These are phyloP conservation scores for Campylomormyrus numenius DNA, from an alignment of 2,113 vertebrate genomes.

Conservation along the genomic window DNA sequence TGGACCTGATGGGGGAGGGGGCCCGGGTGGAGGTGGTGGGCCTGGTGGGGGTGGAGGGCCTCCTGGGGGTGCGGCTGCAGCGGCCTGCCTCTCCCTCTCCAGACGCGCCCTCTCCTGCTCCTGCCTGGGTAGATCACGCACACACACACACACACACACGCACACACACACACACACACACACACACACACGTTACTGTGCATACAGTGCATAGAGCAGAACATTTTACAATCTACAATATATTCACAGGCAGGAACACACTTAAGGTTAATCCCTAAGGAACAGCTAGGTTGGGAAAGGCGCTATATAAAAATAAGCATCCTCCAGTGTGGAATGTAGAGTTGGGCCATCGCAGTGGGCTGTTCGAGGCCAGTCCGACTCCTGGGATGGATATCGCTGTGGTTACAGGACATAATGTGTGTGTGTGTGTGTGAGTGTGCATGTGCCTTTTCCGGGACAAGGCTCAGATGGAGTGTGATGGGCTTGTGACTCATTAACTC, in stretches of 20 bases:
- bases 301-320: neutral
- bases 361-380: neutral
- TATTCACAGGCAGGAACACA: neutral
- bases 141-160: neutral
- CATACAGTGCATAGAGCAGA: neutral
- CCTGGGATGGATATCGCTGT: neutral
- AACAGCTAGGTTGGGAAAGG: neutral
- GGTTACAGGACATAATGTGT: neutral
- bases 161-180: neutral
- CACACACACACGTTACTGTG: neutral
- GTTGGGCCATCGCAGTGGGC: neutral
- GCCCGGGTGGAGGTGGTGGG: conserved; percentile 42
- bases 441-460: neutral
- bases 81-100: conserved; percentile 32
- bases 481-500: neutral
- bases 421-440: neutral
- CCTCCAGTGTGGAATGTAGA: neutral
- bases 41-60: conserved; percentile 36
- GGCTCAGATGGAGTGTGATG: neutral
- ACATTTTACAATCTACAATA: neutral
- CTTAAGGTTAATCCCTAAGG: neutral
- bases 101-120: conserved; percentile 38
- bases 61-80: conserved; percentile 36
- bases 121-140: conserved; percentile 20
- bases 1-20: conserved; percentile 1